These are phyloP conservation scores for Podarcis siculus DNA, from an alignment of 2,797 vertebrate genomes.

Conservation along the genomic window DNA sequence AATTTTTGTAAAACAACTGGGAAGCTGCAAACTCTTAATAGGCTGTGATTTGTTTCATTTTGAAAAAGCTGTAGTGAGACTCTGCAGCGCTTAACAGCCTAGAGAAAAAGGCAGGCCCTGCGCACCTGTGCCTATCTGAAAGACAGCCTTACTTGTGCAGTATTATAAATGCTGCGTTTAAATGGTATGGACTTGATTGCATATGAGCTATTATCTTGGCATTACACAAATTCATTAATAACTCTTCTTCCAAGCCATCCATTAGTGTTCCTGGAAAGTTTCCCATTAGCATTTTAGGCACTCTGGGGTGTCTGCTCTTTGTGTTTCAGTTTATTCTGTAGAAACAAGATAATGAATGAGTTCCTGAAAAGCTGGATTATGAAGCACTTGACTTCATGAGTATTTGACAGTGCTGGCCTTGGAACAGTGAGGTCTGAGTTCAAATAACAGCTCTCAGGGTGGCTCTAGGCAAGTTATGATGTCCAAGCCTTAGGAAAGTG, in stretches of 20 bases:
- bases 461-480: background rate
- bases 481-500: background rate
- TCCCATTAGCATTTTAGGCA: slow-evolving; percentile 9
- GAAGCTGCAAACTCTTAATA: slow-evolving; percentile 60
- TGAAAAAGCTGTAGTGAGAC: slow-evolving; percentile 58
- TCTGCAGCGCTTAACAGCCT: slow-evolving; percentile 67
- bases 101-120: slow-evolving; percentile 37
- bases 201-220: slow-evolving; percentile 41
- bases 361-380: background rate
- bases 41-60: slow-evolving; percentile 61
- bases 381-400: background rate
- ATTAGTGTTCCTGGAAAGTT: background rate
- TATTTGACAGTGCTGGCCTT: background rate
- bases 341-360: background rate
- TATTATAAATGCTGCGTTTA: slow-evolving; percentile 18
- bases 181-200: slow-evolving; percentile 22
- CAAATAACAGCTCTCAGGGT: background rate
- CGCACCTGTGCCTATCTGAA: slow-evolving; percentile 13
- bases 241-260: background rate
- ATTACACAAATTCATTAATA: slow-evolving; percentile 42
- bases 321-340: background rate
- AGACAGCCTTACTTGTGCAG: slow-evolving; percentile 49
- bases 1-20: slow-evolving; percentile 55
- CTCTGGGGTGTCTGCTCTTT: background rate
- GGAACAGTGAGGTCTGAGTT: background rate